These are phyloP conservation scores for Austrolebias charrua DNA, from an alignment of 2,797 vertebrate genomes.

Conservation along the genomic window DNA sequence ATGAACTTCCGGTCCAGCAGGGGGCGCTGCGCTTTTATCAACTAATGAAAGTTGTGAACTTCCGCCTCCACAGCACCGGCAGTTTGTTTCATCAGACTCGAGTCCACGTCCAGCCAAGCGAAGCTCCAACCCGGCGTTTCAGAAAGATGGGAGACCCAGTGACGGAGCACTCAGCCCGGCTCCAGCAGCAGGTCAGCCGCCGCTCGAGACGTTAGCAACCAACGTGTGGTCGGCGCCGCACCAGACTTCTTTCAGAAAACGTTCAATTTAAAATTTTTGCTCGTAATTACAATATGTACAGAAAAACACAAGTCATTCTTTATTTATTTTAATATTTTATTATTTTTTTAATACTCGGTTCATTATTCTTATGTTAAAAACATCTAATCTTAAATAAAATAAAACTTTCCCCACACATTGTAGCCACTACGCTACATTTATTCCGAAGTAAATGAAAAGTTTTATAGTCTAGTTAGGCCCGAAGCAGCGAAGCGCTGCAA, in stretches of 20 bases:
- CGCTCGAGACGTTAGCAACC: background rate
- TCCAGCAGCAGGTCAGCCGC: constrained; percentile 84
- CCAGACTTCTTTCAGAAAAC: background rate
- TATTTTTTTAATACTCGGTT: background rate
- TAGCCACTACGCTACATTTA: too few relatives aligned
- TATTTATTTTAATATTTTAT: rapidly evolving
- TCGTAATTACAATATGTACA: rapidly evolving
- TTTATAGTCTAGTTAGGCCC: background rate
- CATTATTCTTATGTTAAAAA: background rate
- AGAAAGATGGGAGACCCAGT: constrained; percentile 80
- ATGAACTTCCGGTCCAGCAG: background rate
- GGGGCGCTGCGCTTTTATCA: background rate
- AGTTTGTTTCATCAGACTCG: constrained; percentile 65
- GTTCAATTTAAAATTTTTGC: rapidly evolving
- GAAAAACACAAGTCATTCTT: rapidly evolving
- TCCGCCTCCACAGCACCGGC: constrained; percentile 14
- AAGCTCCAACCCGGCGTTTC: constrained; percentile 6
- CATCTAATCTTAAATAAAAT: too few relatives aligned
- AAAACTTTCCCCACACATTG: background rate
- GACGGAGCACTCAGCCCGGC: constrained; percentile 75
- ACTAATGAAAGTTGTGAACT: background rate
- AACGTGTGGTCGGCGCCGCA: background rate
- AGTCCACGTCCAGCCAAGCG: background rate
- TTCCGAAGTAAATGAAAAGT: background rate
- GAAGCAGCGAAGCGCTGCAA: too few relatives aligned